Conservation (phyloP, 2,888 invertebrate genomes). For the Eupsilia transversa region DNA sequence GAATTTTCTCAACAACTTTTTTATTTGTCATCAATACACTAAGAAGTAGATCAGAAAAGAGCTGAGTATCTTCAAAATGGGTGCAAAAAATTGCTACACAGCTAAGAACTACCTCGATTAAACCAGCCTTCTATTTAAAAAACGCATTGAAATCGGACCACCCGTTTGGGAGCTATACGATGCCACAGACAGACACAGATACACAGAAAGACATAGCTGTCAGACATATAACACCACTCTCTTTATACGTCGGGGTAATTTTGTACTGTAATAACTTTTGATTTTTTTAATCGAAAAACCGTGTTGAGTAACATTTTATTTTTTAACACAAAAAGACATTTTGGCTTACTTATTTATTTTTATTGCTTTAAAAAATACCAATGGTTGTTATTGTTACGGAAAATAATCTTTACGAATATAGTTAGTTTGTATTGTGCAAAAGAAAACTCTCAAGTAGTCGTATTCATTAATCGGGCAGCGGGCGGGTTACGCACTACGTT, state of each 20-base stretch:
- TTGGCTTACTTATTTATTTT: no score
- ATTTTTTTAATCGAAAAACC: background rate
- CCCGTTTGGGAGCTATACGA: background rate
- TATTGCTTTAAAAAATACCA: background rate
- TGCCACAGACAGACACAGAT: background rate
- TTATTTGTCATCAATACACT: background rate
- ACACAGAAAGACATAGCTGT: background rate
- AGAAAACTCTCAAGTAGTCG: conserved; percentile 61
- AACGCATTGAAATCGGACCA: background rate
- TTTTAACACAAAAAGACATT: background rate
- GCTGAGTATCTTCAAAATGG: background rate
- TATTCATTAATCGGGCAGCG: conserved; percentile 74
- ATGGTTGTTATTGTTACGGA: background rate
- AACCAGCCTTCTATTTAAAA: background rate
- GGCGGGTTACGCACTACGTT: conserved; percentile 84
- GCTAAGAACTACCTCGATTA: background rate
- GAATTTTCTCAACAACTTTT: background rate
- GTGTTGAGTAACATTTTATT: background rate
- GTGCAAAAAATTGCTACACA: background rate
- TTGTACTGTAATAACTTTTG: no score
- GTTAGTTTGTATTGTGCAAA: conserved; percentile 29
- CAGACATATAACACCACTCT: no score
- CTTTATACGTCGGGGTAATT: background rate
- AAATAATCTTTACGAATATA: background rate
- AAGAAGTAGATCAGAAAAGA: no score